These are phyloP conservation scores for Meriones unguiculatus DNA, from an alignment of 2,113 vertebrate genomes.

Conservation along the genomic window DNA sequence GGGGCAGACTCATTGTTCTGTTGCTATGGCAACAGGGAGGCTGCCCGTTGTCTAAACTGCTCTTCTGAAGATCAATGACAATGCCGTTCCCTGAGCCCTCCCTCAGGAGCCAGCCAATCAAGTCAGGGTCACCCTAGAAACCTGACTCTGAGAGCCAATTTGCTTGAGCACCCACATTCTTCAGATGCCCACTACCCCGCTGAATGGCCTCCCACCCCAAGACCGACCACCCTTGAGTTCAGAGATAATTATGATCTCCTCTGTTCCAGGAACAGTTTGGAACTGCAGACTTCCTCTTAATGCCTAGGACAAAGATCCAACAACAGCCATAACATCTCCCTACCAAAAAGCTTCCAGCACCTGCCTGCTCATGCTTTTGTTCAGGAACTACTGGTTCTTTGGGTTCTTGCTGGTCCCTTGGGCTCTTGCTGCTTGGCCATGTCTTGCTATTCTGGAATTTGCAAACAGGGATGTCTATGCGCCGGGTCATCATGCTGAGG, in stretches of 20 bases:
- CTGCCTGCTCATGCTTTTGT: background rate
- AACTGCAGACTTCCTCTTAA: background rate
- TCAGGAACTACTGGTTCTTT: background rate
- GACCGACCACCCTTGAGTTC: fast-evolving
- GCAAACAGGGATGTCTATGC: background rate
- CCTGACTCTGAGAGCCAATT: fast-evolving
- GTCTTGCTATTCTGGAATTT: background rate
- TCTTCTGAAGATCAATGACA: background rate
- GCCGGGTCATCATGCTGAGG: background rate
- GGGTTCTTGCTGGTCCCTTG: fast-evolving
- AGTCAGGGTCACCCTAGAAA: background rate
- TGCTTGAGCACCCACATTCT: fast-evolving
- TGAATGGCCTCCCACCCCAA: background rate
- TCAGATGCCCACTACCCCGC: fast-evolving
- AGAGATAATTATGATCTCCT: fast-evolving
- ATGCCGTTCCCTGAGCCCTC: too few relatives aligned
- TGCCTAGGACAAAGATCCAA: background rate
- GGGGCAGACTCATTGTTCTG: background rate
- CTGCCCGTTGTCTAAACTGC: background rate
- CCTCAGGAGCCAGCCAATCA: background rate
- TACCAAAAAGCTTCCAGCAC: background rate
- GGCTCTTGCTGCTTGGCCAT: background rate
- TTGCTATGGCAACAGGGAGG: background rate
- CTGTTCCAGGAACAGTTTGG: background rate
- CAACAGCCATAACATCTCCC: background rate